Conservation (phyloP, 2,113 vertebrate species). For the Montifringilla adamsi region DNA sequence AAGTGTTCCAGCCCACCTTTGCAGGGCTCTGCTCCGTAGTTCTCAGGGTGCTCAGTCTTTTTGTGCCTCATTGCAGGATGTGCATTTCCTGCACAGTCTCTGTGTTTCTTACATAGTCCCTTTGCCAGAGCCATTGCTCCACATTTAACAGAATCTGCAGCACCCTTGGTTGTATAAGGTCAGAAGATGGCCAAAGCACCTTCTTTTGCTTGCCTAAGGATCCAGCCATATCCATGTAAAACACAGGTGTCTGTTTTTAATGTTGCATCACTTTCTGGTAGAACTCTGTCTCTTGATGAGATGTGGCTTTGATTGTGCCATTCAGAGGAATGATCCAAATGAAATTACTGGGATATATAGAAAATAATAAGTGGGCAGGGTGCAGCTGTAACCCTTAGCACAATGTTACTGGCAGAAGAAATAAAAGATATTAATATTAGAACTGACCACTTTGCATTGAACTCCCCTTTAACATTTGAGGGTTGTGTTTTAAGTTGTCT, state of each 20-base stretch:
- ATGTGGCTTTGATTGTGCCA: neutral
- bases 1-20: neutral
- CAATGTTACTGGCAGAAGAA: neutral
- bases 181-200: neutral
- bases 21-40: neutral
- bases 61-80: neutral
- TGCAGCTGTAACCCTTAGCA: neutral
- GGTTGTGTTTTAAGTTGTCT: neutral
- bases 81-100: neutral
- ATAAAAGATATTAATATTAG: neutral
- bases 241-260: neutral
- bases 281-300: neutral
- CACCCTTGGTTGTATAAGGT: neutral
- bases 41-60: neutral
- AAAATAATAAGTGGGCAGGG: neutral
- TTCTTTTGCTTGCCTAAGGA: neutral
- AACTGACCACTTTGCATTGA: neutral
- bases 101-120: neutral
- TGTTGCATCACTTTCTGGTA: neutral
- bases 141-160: neutral
- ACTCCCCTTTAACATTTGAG: neutral
- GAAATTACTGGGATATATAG: neutral
- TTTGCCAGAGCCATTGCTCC: neutral
- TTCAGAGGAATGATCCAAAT: neutral
- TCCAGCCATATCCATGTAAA: fast-evolving